These are phyloP conservation scores for Cerastis rubricosa DNA, from an alignment of 2,888 invertebrate species.

Conservation along the genomic window DNA sequence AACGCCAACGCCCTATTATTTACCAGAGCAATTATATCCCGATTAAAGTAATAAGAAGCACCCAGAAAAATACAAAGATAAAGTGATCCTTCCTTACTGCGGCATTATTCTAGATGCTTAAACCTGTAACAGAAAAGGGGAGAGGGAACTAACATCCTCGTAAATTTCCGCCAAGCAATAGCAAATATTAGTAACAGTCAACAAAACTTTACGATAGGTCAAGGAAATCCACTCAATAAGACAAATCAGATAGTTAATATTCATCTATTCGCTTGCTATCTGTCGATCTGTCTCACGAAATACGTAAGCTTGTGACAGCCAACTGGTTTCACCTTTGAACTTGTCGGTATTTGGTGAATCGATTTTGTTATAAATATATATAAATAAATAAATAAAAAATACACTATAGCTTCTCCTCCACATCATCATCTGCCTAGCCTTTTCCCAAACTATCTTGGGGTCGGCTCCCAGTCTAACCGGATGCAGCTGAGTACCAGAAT, in stretches of 20 bases:
- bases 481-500: no score
- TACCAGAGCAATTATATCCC: no score
- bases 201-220: conserved; percentile 33
- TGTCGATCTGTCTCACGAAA: conserved; percentile 23
- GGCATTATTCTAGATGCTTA: no score
- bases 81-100: no score
- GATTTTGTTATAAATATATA: background rate
- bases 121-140: background rate
- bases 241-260: conserved; percentile 41
- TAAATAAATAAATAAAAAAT: background rate
- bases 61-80: no score
- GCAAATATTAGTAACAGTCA: conserved; percentile 11
- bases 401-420: background rate
- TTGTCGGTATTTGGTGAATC: background rate
- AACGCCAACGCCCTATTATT: no score
- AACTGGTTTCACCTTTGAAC: conserved; percentile 21
- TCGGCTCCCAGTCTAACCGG: no score
- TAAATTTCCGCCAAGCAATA: background rate
- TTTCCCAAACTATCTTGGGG: no score
- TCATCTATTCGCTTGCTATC: background rate
- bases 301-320: conserved; percentile 7
- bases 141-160: background rate
- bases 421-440: no score
- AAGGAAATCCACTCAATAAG: conserved; percentile 35
- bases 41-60: no score